These are phyloP conservation scores for Oxyscelio sp. DNA, from an alignment of 2,888 invertebrate species.

Conservation along the genomic window DNA sequence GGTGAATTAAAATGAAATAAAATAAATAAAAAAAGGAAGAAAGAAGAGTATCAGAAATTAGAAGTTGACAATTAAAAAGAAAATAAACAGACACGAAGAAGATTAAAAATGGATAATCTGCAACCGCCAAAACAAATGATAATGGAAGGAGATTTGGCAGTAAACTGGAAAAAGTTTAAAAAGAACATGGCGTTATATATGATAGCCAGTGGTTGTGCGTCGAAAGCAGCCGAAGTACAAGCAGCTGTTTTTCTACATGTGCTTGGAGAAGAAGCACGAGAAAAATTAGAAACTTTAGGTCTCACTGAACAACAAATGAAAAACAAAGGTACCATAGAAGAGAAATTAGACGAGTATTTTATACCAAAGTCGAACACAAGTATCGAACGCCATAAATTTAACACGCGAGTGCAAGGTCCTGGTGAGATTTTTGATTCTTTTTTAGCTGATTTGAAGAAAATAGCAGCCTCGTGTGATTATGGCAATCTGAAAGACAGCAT, in stretches of 20 bases:
- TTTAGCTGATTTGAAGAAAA: conserved; percentile 56
- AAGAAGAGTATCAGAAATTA: neutral
- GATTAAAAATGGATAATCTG: conserved; percentile 43
- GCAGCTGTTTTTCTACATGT: conserved; percentile 57
- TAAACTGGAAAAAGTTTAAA: conserved; percentile 67
- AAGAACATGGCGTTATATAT: conserved; percentile 44
- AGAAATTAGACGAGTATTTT: conserved; percentile 27
- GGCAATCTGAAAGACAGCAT: conserved; percentile 59
- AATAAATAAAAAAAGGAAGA: neutral
- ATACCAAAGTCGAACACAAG: conserved; percentile 32
- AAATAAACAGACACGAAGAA: neutral
- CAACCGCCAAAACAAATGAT: conserved; percentile 63
- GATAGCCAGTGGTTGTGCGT: conserved; percentile 42
- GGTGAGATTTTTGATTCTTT: conserved; percentile 65
- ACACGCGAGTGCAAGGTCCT: conserved; percentile 29
- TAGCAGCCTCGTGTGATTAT: conserved; percentile 64
- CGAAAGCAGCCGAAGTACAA: conserved; percentile 45
- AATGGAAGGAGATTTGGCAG: conserved; percentile 63
- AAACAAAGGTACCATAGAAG: conserved; percentile 25
- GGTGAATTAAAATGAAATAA: neutral
- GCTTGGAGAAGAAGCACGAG: conserved; percentile 52
- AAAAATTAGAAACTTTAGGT: conserved; percentile 18
- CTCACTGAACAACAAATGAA: conserved; percentile 18
- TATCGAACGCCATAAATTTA: conserved; percentile 23
- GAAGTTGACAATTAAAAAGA: neutral